A percentile compares a stretch with the other conserved stretches of the same genome.
phyloP scores from a whole-genome alignment of 2,888 invertebrate species.

The Eilema griseolum region DNA sequence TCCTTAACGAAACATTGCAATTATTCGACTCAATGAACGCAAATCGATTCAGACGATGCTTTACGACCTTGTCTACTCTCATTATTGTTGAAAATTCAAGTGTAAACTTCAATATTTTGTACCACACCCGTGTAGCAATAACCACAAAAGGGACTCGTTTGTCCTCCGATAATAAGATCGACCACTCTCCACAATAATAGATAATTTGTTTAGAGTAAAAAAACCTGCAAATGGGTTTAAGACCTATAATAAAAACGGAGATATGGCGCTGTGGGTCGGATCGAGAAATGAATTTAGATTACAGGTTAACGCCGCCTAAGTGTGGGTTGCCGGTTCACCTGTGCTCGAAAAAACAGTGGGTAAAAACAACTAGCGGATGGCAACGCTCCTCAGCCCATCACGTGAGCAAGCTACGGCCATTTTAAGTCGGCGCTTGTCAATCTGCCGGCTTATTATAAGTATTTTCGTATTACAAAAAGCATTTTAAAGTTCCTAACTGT shows the following conservation, averaged over 20 bases:
- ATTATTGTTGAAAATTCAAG: slow-evolving; percentile 62
- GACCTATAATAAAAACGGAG: slow-evolving; percentile 86
- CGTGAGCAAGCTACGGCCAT: slow-evolving; percentile 60
- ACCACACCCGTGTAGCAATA: slow-evolving; percentile 21
- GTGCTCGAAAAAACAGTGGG: slow-evolving; percentile 76
- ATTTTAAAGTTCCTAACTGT: slow-evolving; percentile 63
- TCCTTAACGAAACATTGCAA: slow-evolving; percentile 71
- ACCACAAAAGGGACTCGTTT: slow-evolving; percentile 64
- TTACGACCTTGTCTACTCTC: slow-evolving; percentile 66
- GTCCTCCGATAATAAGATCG: slow-evolving; percentile 79
- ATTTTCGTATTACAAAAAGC: slow-evolving; percentile 68
- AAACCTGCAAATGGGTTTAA: slow-evolving; percentile 84
- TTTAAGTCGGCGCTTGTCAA: slow-evolving; percentile 68
- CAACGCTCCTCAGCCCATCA: slow-evolving; percentile 62
- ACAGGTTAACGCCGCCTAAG: slow-evolving; percentile 86
- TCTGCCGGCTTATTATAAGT: slow-evolving; percentile 68
- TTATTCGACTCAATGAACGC: slow-evolving; percentile 77
- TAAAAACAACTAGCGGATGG: slow-evolving; percentile 65
- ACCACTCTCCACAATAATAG: slow-evolving; percentile 80
- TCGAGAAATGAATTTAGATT: slow-evolving; percentile 87
- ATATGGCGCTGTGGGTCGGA: slow-evolving; percentile 83
- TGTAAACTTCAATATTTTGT: slow-evolving; percentile 56
- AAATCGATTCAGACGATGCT: slow-evolving; percentile 72
- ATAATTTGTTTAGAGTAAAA: slow-evolving; percentile 85
- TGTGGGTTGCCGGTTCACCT: slow-evolving; percentile 84